Evolutionary conservation across 2,113 vertebrate species (phyloP).

Genomic region (Sterrhoptilus dennistouni): DNA sequence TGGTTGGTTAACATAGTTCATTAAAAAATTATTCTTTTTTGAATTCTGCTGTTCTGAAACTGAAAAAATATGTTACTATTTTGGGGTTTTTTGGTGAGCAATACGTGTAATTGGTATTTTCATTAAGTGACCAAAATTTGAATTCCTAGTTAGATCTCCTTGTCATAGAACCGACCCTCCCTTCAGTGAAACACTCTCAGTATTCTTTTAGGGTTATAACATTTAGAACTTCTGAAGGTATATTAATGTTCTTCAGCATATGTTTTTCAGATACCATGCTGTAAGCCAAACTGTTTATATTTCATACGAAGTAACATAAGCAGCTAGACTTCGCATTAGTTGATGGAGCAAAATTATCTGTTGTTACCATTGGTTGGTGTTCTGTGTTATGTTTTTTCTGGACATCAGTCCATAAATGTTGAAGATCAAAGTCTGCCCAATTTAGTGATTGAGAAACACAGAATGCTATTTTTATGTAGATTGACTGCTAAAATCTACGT

Average conservation of each 20-base stretch:
- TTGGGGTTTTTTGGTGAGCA: neutral
- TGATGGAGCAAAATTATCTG: neutral
- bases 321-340: neutral
- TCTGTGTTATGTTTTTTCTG: neutral
- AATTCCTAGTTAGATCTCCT: neutral
- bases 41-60: neutral
- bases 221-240: neutral
- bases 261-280: neutral
- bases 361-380: neutral
- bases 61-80: neutral
- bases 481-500: neutral
- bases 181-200: neutral
- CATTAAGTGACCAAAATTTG: neutral
- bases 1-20: neutral
- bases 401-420: neutral
- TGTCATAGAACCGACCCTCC: neutral
- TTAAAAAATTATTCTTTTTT: neutral
- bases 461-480: neutral
- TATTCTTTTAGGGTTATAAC: neutral
- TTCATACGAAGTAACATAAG: neutral
- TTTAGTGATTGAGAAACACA: neutral
- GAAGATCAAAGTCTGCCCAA: neutral
- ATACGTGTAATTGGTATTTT: neutral
- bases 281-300: accelerated
- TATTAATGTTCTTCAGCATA: neutral